Conservation (phyloP, 2,888 invertebrate genomes). For the Thera obeliscata region DNA sequence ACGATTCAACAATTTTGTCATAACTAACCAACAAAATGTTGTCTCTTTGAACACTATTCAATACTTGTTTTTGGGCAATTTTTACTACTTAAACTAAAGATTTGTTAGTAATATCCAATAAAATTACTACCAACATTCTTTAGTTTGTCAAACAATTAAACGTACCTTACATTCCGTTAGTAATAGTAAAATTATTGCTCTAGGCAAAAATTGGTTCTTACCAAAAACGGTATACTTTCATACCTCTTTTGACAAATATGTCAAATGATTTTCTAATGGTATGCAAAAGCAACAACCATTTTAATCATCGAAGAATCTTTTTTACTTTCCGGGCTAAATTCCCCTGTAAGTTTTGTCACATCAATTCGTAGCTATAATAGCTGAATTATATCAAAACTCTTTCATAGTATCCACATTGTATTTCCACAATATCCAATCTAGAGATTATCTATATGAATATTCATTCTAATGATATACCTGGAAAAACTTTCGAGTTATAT, state of each 20-base stretch:
- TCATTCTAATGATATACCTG: background rate
- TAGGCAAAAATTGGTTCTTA: conserved; percentile 49
- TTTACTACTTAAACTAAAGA: conserved; percentile 32
- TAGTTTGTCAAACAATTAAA: conserved; percentile 44
- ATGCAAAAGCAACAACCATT: conserved; percentile 38
- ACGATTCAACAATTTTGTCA: conserved; percentile 14
- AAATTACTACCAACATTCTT: conserved; percentile 39
- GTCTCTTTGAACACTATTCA: conserved; percentile 5
- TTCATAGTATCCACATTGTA: conserved; percentile 18
- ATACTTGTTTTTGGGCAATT: conserved; percentile 33
- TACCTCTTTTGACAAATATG: conserved; percentile 6
- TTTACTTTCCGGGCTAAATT: conserved; percentile 7
- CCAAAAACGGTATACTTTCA: conserved; percentile 7
- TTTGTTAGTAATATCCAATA: conserved; percentile 57
- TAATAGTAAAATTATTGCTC: conserved; percentile 59
- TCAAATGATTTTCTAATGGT: conserved; percentile 27
- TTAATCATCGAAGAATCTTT: background rate
- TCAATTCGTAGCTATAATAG: conserved; percentile 30
- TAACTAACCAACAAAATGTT: conserved; percentile 30
- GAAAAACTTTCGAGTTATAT: conserved; percentile 2
- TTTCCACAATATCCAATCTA: conserved; percentile 14
- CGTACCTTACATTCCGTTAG: conserved; percentile 48
- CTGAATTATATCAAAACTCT: conserved; percentile 21
- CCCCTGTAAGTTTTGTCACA: conserved; percentile 20
- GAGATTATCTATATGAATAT: conserved; percentile 11